Base-by-base conservation (phyloP, 2,797 vertebrate species). In the Fratercula arctica region DNA sequence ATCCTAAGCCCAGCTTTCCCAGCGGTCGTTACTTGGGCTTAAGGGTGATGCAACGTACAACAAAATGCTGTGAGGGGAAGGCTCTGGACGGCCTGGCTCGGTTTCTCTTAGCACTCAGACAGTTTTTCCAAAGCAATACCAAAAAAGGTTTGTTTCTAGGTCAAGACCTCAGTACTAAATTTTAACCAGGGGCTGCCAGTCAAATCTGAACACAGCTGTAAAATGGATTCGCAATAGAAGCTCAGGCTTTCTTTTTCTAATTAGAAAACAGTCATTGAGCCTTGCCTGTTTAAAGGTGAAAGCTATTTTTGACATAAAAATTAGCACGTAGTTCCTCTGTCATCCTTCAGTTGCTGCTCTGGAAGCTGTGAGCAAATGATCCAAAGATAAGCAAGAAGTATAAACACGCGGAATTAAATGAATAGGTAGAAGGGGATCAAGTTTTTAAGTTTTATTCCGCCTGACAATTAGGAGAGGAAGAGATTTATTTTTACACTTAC, bases 141-240 rank as follows among this genome's bases (percentile, higher is more conserved):
- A 96, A 97, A 97, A 97, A 96, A 95, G 95, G 95, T 81, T 85
- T 87, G 95, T 89, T 97, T 96, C 91, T 96, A 89, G 96, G 95
- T 96, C 94, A 95, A 51, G 95, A 97, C 95, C 92, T 94, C 86
- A 70, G 96, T 24, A 82, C 93, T 94, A 72, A 74, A 31, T 93
- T 87, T 93, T 76, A 94, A 89, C 54, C 92, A 85, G 75, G 90
- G 93, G 81, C 78, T 85, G 92, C 91, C 92, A 94, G 93, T 92
- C 75, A 51, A 54, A 54, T 63, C 75, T 76, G 79, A 87, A 8
- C 91, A n/a, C 96, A 87, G 94, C 96, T 93, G 87, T 94, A 91
- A 77, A 93, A 89, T 6, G 81, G 89, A 91, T 95, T 93, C 7
- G 1, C 56, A 10, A 35, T 4, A 76, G 90, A 43, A 79, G 95